Base-by-base conservation (phyloP, 2,888 invertebrate genomes). In the Drosophila diplacantha region DNA sequence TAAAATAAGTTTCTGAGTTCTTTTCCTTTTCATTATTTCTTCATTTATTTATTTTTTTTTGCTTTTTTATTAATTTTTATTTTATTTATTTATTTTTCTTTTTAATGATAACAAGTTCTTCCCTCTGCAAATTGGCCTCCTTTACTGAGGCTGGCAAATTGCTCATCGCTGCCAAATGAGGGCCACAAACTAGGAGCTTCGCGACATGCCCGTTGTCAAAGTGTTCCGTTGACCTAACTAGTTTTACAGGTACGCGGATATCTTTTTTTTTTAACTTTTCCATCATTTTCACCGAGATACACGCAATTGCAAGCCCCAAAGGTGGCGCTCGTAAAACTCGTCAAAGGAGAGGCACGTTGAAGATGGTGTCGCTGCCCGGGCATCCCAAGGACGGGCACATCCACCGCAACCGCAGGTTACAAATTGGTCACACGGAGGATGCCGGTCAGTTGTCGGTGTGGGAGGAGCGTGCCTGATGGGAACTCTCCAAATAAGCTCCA, bases 401-500 rank as follows among this genome's bases (percentile, higher is more conserved):
- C 78, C 78, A 0, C 77, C 73, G 11, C 78, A 82, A 52, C 76
- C 82, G 14, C 80, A 78, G 38, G 81, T 81, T 18, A 68, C 57
- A 50, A 65, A 72, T 20, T 58, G 74, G 29, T 41, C 56, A 9
- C 57, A 47, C n/a, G 60, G 38, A 22, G 3, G 79, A 60, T 5
- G 1, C 81, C 83, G 1, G 74, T 81, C 9, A 80, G 20, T 72
- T 80, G 11, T 62, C 64, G 2, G 34, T 69, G 24, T 79, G 81
- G 0, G 75, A 64, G 20, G 53, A 50, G 6, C 70, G 57, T 12
- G n/a, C n/a, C n/a, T n/a, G 69, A 61, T 5, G 0, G 6, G 50
- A 72, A 72, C 62, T 61, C 38, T 50, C 72, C 20, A 88, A 55
- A 61, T 87, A 87, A 29, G 84, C 86, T 9, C 76, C 73, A 5